These are phyloP conservation scores for Trissoscelio sp. DNA, from an alignment of 2,888 invertebrate genomes.

Conservation along the genomic window DNA sequence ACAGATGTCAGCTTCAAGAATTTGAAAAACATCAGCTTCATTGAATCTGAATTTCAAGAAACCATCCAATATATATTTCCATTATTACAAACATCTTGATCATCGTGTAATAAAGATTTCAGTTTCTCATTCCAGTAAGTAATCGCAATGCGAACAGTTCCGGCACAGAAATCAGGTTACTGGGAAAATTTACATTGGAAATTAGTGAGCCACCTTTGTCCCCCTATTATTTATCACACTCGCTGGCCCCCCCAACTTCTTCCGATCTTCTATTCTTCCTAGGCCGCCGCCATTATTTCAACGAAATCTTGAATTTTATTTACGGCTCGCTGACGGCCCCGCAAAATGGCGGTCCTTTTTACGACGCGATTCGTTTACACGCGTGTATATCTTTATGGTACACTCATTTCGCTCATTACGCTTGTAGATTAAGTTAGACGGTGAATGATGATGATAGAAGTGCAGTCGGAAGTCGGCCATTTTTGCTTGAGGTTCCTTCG, in stretches of 20 bases:
- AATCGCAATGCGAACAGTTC: constrained; percentile 13
- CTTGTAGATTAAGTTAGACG: constrained; percentile 58
- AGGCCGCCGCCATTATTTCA: constrained; percentile 76
- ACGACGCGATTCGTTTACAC: constrained; percentile 57
- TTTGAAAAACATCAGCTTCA: too few species aligned
- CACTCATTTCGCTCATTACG: constrained; percentile 60
- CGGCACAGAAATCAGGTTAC: constrained; percentile 25
- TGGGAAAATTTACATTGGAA: constrained; percentile 31
- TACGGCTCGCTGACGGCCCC: constrained; percentile 75
- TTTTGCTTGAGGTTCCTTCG: constrained; percentile 53
- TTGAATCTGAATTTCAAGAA: too few species aligned
- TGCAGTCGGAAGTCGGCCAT: constrained; percentile 65
- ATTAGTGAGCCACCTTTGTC: constrained; percentile 43
- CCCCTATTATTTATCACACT: constrained; percentile 48
- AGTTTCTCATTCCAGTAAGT: neutral
- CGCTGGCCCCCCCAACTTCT: neutral
- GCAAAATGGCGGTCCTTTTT: constrained; percentile 75
- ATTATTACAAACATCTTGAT: too few species aligned
- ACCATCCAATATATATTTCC: constrained; percentile 15
- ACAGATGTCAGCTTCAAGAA: too few species aligned
- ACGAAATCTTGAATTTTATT: constrained; percentile 75
- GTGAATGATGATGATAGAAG: constrained; percentile 64
- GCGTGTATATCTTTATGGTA: constrained; percentile 63
- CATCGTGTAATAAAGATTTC: constrained; percentile 29
- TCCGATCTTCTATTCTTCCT: constrained; percentile 25